These are phyloP conservation scores for Sebastiscus tertius DNA, from an alignment of 2,797 vertebrate genomes.

Conservation along the genomic window DNA sequence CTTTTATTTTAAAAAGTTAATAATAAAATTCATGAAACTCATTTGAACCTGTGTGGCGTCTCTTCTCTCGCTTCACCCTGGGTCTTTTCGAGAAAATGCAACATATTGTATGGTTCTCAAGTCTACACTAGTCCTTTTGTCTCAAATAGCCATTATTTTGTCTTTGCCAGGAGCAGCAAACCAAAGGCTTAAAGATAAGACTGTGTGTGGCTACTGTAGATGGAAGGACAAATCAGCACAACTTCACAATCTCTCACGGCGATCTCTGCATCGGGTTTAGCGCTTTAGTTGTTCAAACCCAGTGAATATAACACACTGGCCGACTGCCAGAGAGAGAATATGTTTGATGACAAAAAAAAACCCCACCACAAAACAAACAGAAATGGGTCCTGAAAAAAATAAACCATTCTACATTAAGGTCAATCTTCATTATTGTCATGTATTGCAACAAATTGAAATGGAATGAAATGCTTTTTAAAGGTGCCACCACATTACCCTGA, in stretches of 20 bases:
- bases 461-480: constrained; percentile 23
- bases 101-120: not conserved
- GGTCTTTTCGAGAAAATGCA: not conserved
- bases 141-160: constrained; percentile 19
- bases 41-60: not conserved
- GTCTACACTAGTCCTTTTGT: not conserved
- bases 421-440: not conserved
- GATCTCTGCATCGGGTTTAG: constrained; percentile 41
- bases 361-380: not conserved
- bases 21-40: not conserved
- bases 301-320: not conserved
- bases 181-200: constrained; percentile 21
- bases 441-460: constrained; percentile 11
- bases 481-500: constrained; percentile 72
- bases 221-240: constrained; percentile 11
- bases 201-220: not conserved
- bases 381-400: not conserved
- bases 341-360: not conserved
- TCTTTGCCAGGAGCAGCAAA: constrained; percentile 24
- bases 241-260: constrained; percentile 16
- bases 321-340: not conserved
- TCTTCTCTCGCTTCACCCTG: not conserved
- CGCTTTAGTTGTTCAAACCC: constrained; percentile 9
- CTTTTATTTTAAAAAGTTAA: not conserved
- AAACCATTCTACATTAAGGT: not conserved